Evolutionary conservation across 1,140 invertebrate genomes (phyloP).

Genomic region (Diorhabda sublineata): DNA sequence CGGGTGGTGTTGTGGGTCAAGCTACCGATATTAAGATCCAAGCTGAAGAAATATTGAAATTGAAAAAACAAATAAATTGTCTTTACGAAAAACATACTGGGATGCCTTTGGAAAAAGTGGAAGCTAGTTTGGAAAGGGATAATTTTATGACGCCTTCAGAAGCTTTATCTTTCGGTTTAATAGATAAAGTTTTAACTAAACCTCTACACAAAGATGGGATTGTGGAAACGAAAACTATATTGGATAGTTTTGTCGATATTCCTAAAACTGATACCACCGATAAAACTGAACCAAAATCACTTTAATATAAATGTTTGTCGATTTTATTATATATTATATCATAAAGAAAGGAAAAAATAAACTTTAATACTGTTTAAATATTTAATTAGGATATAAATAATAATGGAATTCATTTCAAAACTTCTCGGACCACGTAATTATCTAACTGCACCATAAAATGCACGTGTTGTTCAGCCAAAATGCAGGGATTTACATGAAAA

Average conservation of each 20-base stretch:
- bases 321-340: too few relatives aligned
- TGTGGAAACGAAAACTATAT: background rate
- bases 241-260: too few relatives aligned
- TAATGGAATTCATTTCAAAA: background rate
- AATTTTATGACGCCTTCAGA: constrained; percentile 88
- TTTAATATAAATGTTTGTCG: too few relatives aligned
- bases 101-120: constrained; percentile 70
- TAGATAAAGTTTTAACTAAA: constrained; percentile 77
- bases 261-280: too few relatives aligned
- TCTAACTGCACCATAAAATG: background rate
- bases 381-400: too few relatives aligned
- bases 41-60: constrained; percentile 92
- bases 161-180: constrained; percentile 90
- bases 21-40: constrained; percentile 98
- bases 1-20: constrained; percentile 88
- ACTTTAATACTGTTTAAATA: too few relatives aligned
- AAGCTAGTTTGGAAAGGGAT: constrained; percentile 85
- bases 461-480: constrained; percentile 22
- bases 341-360: too few relatives aligned
- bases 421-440: background rate
- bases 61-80: constrained; percentile 85
- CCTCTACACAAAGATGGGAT: constrained; percentile 17
- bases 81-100: constrained; percentile 94
- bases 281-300: too few relatives aligned
- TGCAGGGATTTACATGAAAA: constrained; percentile 27